Conservation (phyloP, 2,888 invertebrate species). For the Steinernema scapterisci region DNA sequence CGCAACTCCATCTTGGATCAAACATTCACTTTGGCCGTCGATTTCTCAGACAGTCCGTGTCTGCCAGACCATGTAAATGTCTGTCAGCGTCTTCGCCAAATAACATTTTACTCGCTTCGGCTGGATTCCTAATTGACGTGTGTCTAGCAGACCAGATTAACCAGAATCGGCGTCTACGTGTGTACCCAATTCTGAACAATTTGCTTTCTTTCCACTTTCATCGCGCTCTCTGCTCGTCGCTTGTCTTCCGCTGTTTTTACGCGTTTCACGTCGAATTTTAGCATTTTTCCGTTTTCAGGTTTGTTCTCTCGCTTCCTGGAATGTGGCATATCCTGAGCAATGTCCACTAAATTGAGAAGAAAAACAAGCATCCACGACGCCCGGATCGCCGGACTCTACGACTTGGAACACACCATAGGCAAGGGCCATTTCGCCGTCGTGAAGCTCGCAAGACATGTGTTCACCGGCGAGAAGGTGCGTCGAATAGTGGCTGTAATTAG, state of each 20-base stretch:
- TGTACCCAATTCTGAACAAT: neutral
- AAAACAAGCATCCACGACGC: neutral
- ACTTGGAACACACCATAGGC: conserved; percentile 93
- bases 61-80: too few relatives aligned
- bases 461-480: conserved; percentile 96
- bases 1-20: too few relatives aligned
- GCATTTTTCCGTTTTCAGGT: neutral
- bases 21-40: neutral
- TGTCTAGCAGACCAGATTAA: too few relatives aligned
- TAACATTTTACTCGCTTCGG: too few relatives aligned
- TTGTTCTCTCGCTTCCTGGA: neutral
- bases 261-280: neutral
- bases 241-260: neutral
- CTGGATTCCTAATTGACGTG: too few relatives aligned
- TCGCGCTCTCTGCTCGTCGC: neutral
- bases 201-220: neutral
- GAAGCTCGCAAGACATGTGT: conserved; percentile 94
- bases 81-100: too few relatives aligned
- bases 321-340: neutral
- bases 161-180: neutral
- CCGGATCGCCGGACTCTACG: conserved; percentile 79
- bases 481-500: conserved; percentile 76
- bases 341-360: conserved; percentile 11
- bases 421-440: conserved; percentile 96
- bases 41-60: too few relatives aligned